Conservation (phyloP, 2,113 vertebrate genomes). For the Ursus arctos region DNA sequence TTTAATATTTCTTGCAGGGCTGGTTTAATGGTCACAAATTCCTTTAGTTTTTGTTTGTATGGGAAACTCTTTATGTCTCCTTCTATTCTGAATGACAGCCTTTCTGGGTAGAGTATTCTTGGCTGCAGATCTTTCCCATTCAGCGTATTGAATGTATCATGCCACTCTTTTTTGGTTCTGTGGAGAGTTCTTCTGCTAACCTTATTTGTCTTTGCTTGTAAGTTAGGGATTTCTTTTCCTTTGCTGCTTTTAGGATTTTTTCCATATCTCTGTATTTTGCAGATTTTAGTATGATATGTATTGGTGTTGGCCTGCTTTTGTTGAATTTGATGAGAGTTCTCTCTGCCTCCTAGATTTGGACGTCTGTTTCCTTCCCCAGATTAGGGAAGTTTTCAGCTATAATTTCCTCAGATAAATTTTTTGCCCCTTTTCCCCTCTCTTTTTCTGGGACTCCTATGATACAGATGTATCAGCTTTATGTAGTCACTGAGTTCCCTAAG, state of each 20-base stretch:
- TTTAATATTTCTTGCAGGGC: too few species aligned
- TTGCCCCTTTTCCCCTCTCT: background rate
- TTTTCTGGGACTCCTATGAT: background rate
- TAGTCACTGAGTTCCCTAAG: background rate
- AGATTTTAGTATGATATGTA: background rate
- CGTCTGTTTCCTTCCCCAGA: background rate
- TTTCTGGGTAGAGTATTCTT: too few species aligned
- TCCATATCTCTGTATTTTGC: background rate
- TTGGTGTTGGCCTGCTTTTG: background rate
- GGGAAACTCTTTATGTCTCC: too few species aligned
- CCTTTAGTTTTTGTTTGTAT: too few species aligned
- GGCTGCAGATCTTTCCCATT: too few species aligned
- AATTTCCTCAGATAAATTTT: background rate
- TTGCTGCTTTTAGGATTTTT: background rate
- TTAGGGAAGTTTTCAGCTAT: background rate
- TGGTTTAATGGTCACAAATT: too few species aligned
- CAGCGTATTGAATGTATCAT: too few species aligned
- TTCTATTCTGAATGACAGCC: too few species aligned
- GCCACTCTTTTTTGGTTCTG: too few species aligned
- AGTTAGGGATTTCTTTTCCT: background rate
- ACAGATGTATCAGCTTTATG: background rate
- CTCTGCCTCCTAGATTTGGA: background rate
- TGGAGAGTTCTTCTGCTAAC: background rate
- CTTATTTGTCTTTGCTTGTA: background rate
- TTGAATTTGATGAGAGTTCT: background rate